A percentile compares a stretch with the other conserved stretches of the same genome.
phyloP scores from a whole-genome alignment of 2,113 vertebrate genomes.

The Crotalus tigris region DNA sequence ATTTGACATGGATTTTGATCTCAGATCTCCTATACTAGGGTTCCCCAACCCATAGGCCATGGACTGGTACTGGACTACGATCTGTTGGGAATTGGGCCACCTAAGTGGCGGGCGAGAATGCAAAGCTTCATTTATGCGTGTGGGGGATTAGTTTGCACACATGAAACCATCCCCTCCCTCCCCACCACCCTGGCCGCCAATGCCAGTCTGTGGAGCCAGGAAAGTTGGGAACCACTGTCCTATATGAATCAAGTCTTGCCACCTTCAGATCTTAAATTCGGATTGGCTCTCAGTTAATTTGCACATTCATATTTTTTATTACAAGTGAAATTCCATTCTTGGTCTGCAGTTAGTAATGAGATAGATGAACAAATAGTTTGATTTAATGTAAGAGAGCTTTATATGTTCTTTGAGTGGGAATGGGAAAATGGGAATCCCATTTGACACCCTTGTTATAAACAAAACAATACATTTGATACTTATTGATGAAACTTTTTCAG shows the following conservation, averaged over 20 bases:
- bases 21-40: not conserved
- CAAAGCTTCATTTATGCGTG: too few species aligned
- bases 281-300: not conserved
- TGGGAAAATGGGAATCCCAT: not conserved
- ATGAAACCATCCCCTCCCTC: too few species aligned
- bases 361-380: not conserved
- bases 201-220: too few species aligned
- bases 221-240: too few species aligned
- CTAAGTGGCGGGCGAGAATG: too few species aligned
- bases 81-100: too few species aligned
- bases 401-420: not conserved
- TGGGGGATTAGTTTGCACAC: too few species aligned
- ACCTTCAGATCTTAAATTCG: not conserved
- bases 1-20: not conserved
- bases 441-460: not conserved
- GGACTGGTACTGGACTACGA: too few species aligned
- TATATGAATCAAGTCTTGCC: not conserved
- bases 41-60: too few species aligned
- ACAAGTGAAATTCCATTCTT: not conserved
- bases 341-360: not conserved
- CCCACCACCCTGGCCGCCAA: too few species aligned
- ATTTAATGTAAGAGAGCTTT: not conserved
- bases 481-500: not conserved
- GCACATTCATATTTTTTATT: not conserved
- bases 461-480: not conserved